Evolutionary conservation across 2,888 invertebrate genomes (phyloP).

Genomic region (Phania funesta): DNA sequence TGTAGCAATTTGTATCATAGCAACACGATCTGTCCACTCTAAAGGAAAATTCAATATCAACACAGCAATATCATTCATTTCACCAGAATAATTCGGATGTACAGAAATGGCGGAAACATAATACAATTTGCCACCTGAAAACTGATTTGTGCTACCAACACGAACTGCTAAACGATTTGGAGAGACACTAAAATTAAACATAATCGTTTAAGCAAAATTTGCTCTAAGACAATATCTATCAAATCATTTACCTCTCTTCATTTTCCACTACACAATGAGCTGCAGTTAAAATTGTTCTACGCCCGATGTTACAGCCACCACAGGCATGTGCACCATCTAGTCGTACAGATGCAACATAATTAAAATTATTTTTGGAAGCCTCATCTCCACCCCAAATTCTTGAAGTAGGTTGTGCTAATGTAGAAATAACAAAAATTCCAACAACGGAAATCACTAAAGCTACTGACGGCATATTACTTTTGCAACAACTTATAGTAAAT

Average conservation of each 20-base stretch:
- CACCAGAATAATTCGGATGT: constrained; percentile 71
- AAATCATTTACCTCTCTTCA: constrained; percentile 62
- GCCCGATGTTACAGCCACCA: constrained; percentile 74
- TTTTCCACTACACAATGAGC: constrained; percentile 75
- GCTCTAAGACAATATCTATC: background rate
- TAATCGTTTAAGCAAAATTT: background rate
- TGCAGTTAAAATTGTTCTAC: constrained; percentile 73
- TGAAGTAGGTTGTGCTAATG: constrained; percentile 50
- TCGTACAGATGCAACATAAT: constrained; percentile 77
- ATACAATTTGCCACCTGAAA: constrained; percentile 74
- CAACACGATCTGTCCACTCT: constrained; percentile 71
- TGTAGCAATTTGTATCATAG: constrained; percentile 70
- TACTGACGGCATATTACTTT: too few relatives aligned
- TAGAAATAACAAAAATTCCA: constrained; percentile 7
- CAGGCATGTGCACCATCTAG: constrained; percentile 74
- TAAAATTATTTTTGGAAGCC: constrained; percentile 73
- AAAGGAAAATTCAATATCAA: constrained; percentile 71
- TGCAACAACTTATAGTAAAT: too few relatives aligned
- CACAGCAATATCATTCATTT: constrained; percentile 75
- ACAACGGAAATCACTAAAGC: constrained; percentile 11
- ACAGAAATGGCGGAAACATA: constrained; percentile 68
- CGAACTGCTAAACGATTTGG: constrained; percentile 71
- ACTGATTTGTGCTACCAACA: constrained; percentile 78
- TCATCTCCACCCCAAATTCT: constrained; percentile 77
- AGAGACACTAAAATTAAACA: constrained; percentile 47